A percentile compares a stretch with the other conserved stretches of the same genome.
Evolutionary conservation across 2,797 vertebrate species (phyloP).

Genomic region (Helostoma temminkii): DNA sequence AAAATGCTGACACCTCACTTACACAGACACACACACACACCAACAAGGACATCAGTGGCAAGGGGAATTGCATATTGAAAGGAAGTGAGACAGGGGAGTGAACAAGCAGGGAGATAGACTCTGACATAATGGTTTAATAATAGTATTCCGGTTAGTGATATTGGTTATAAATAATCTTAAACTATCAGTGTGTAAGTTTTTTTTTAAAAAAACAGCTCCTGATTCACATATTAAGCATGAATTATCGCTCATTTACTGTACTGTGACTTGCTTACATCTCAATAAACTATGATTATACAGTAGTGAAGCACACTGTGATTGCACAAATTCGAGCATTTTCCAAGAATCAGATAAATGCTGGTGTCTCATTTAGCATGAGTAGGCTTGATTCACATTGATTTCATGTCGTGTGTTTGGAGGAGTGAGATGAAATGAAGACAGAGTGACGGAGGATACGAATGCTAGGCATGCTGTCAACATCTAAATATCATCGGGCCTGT

Average conservation of each 20-base stretch:
- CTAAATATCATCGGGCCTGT: constrained; percentile 72
- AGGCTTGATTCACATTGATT: constrained; percentile 59
- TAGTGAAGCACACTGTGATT: constrained; percentile 40
- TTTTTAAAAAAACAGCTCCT: constrained; percentile 21
- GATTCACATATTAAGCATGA: constrained; percentile 14
- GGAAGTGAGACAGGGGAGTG: constrained; percentile 53
- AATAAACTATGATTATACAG: constrained; percentile 38
- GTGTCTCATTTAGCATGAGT: constrained; percentile 54
- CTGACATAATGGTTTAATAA: constrained; percentile 56
- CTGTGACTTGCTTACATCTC: constrained; percentile 37
- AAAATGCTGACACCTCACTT: constrained; percentile 78
- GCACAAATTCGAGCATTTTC: constrained; percentile 48
- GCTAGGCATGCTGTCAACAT: constrained; percentile 75
- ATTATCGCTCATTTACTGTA: constrained; percentile 11
- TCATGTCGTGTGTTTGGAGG: constrained; percentile 65
- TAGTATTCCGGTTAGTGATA: constrained; percentile 11
- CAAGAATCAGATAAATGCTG: constrained; percentile 36
- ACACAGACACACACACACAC: constrained; percentile 40
- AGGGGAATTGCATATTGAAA: constrained; percentile 59
- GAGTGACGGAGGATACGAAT: constrained; percentile 65
- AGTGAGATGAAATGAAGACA: constrained; percentile 71
- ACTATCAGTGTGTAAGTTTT: constrained; percentile 3
- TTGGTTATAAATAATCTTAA: constrained; percentile 17
- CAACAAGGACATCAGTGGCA: constrained; percentile 74
- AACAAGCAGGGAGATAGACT: constrained; percentile 40